Conservation (phyloP, 1,140 invertebrate species). For the Metopolophium dirhodum region DNA sequence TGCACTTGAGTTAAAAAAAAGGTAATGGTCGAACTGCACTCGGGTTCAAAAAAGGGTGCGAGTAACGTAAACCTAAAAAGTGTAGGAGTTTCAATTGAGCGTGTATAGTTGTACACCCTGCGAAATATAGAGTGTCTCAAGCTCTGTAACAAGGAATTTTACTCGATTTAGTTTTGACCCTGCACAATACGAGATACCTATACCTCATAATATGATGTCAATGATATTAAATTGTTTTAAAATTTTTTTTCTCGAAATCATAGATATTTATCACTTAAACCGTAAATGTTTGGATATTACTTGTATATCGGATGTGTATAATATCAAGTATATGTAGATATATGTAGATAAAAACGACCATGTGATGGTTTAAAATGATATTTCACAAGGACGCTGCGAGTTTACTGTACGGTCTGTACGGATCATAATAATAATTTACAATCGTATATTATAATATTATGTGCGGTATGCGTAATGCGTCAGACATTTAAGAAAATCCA, state of each 20-base stretch:
- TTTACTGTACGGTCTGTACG: background rate
- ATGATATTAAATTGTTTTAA: background rate
- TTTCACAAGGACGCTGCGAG: background rate
- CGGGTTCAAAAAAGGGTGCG: background rate
- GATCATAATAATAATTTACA: slow-evolving; percentile 8
- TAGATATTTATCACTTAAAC: background rate
- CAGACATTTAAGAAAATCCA: background rate
- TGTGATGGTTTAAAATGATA: background rate
- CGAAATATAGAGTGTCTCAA: background rate
- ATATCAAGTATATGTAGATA: background rate
- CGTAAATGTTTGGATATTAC: background rate
- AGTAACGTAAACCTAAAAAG: background rate
- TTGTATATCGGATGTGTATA: background rate
- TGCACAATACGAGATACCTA: no score
- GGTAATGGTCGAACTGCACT: no score
- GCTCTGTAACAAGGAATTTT: no score
- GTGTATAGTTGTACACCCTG: background rate
- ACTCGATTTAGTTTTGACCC: no score
- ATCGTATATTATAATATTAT: background rate
- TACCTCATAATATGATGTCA: no score
- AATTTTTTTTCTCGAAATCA: background rate
- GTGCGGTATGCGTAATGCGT: background rate
- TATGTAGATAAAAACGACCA: background rate
- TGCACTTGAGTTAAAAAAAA: no score
- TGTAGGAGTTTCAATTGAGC: background rate